Evolutionary conservation across 2,113 vertebrate species (phyloP).

Genomic region (Oryzias melastigma): DNA sequence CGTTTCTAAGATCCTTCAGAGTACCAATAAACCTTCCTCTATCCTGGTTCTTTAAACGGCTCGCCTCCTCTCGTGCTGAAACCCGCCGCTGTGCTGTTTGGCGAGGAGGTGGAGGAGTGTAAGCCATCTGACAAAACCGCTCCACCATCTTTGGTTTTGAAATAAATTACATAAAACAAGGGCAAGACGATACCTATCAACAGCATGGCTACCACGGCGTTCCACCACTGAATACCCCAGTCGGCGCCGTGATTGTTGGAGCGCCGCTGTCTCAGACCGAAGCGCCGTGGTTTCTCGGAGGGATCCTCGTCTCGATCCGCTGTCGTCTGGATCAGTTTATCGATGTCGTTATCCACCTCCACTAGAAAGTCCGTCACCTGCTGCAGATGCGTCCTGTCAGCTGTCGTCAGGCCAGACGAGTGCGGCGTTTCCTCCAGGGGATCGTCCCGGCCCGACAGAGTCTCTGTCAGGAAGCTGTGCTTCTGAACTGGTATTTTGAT

Average conservation of each 20-base stretch:
- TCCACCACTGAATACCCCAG: conserved; percentile 95
- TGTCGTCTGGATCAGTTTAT: conserved; percentile 75
- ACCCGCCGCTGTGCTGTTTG: conserved; percentile 34
- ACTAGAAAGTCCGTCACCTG: conserved; percentile 81
- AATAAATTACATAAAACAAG: conserved; percentile 91
- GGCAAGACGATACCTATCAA: conserved; percentile 89
- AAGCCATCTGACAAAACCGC: conserved; percentile 30
- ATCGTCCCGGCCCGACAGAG: conserved; percentile 34
- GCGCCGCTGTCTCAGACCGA: conserved; percentile 14
- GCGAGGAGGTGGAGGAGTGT: conserved; percentile 23
- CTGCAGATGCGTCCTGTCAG: conserved; percentile 1
- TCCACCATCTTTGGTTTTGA: conserved; percentile 80
- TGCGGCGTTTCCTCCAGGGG: conserved; percentile 12
- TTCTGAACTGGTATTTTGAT: conserved; percentile 91
- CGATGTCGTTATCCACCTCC: conserved; percentile 84
- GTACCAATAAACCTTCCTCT: conserved; percentile 9
- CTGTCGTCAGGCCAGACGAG: conserved; percentile 22
- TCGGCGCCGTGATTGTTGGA: conserved; percentile 74
- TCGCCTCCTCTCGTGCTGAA: background rate
- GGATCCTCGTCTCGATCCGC: conserved; percentile 49
- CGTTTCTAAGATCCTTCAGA: background rate
- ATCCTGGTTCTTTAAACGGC: conserved; percentile 24
- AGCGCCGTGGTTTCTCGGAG: conserved; percentile 12
- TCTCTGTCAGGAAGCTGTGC: conserved; percentile 85
- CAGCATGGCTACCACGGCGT: conserved; percentile 90